phyloP scores from a whole-genome alignment of 2,797 vertebrate species.

The Cyclura pinguis region DNA sequence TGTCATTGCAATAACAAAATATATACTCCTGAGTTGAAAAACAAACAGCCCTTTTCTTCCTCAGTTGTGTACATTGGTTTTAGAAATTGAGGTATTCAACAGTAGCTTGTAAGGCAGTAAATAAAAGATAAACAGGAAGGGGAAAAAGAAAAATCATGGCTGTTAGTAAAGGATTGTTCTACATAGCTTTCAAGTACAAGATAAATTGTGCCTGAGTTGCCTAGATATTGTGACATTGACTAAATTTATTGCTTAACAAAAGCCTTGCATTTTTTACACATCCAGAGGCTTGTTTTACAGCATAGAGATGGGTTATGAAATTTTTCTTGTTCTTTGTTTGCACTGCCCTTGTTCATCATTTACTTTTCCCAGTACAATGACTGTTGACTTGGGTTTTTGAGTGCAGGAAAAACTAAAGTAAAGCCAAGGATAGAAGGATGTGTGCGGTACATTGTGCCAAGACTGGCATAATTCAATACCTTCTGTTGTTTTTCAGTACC shows the following conservation, averaged over 20 bases:
- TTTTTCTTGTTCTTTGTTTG: slow-evolving; percentile 55
- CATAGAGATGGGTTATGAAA: slow-evolving; percentile 47
- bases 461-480: slow-evolving; percentile 50
- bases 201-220: slow-evolving; percentile 53
- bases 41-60: not conserved
- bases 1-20: not conserved
- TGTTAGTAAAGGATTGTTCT: slow-evolving; percentile 53
- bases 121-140: slow-evolving; percentile 49
- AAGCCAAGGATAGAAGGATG: slow-evolving; percentile 52
- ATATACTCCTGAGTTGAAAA: slow-evolving; percentile 12
- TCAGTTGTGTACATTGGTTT: slow-evolving; percentile 5
- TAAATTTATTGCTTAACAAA: slow-evolving; percentile 64
- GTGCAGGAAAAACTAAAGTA: slow-evolving; percentile 54
- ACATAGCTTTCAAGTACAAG: slow-evolving; percentile 52
- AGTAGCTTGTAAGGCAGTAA: slow-evolving; percentile 33
- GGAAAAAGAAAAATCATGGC: slow-evolving; percentile 49
- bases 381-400: slow-evolving; percentile 59
- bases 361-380: slow-evolving; percentile 51
- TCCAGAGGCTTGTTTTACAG: slow-evolving; percentile 53
- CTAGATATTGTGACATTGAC: slow-evolving; percentile 57
- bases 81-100: slow-evolving; percentile 45
- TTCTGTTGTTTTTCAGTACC: slow-evolving; percentile 3
- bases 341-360: slow-evolving; percentile 64
- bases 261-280: slow-evolving; percentile 59
- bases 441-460: slow-evolving; percentile 26